Base-by-base conservation (phyloP, 2,888 invertebrate genomes). In the Deroplatys truncata region DNA sequence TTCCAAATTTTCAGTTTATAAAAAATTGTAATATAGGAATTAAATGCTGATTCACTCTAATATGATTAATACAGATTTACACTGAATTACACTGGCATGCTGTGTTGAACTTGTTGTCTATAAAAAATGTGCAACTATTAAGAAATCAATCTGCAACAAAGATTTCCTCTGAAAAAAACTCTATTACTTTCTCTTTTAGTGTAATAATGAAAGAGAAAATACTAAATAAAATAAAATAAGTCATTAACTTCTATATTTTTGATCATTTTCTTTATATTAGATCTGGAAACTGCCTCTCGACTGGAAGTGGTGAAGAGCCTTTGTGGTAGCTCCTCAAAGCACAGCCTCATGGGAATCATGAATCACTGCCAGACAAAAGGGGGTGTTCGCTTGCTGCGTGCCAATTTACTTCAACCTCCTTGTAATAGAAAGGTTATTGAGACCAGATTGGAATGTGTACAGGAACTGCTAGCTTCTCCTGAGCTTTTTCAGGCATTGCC, bases 321-420 rank as follows among this genome's bases (percentile, higher is more conserved):
- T 94, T 93, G 10, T 94, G 93, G 91, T 94, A 94, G 49, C 91
- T 91, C 91, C 86, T 92, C 92, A 90, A 92, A 92, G 90, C 93
- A 95, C 86, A 96, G 95, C 88, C 93, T 98, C 16, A 95, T 95
- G 91, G 96, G 96, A 8, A 93, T 96, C n/a, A 92, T 98, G 86
- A 96, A 97, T 92, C 93, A 95, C 91, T 97, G 97, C 90, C 94
- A 94, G 28, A 98, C 97, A 0, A 94, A 94, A 82, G 96, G 97
- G 89, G 99, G 99, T 0, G 94, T 96, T 29, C 94, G 98, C 90
- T 95, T 97, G 72, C 94, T 98, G n/a, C 94, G 98, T 89, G 96
- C 98, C 0, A 96, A 96, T 88, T 96, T 98, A 91, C 94, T 97
- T 15, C 97, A 97, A 92, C 98, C 99, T 0, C 96, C 96, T 0